These are phyloP conservation scores for Geophilus truncorum DNA, from an alignment of 2,888 invertebrate genomes.

Conservation along the genomic window DNA sequence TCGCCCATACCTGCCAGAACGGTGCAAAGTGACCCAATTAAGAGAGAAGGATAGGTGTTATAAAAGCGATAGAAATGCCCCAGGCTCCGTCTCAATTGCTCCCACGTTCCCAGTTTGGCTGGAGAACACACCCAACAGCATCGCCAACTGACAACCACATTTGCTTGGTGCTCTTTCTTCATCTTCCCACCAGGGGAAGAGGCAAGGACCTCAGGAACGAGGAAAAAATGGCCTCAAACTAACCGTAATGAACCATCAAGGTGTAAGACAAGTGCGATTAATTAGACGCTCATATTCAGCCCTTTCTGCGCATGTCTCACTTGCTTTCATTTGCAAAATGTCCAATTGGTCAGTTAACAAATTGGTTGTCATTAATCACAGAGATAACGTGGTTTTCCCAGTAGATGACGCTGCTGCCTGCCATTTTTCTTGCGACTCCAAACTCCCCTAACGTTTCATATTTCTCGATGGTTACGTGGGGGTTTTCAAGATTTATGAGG, in stretches of 20 bases:
- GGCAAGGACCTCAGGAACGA: background rate
- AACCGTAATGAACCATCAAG: constrained; percentile 16
- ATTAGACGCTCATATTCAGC: background rate
- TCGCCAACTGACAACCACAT: background rate
- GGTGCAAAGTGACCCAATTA: constrained; percentile 11
- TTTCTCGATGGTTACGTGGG: background rate
- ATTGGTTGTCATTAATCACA: background rate
- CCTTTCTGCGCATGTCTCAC: background rate
- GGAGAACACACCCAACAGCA: constrained; percentile 4
- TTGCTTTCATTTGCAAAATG: constrained; percentile 3
- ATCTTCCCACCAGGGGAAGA: background rate
- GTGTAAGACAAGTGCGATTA: constrained; percentile 5
- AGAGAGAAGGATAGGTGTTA: background rate
- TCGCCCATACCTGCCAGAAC: background rate
- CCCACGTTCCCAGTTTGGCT: background rate
- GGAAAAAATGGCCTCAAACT: background rate
- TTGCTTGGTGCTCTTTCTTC: constrained; percentile 11
- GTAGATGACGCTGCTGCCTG: background rate
- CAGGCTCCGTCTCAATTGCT: background rate
- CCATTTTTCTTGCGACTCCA: background rate
- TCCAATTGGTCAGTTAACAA: constrained; percentile 1
- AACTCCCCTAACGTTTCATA: background rate
- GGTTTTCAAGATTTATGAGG: background rate
- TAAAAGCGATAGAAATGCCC: constrained; percentile 12
- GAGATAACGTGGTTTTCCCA: background rate